phyloP scores from a whole-genome alignment of 2,113 vertebrate species.

The Eira barbara region DNA sequence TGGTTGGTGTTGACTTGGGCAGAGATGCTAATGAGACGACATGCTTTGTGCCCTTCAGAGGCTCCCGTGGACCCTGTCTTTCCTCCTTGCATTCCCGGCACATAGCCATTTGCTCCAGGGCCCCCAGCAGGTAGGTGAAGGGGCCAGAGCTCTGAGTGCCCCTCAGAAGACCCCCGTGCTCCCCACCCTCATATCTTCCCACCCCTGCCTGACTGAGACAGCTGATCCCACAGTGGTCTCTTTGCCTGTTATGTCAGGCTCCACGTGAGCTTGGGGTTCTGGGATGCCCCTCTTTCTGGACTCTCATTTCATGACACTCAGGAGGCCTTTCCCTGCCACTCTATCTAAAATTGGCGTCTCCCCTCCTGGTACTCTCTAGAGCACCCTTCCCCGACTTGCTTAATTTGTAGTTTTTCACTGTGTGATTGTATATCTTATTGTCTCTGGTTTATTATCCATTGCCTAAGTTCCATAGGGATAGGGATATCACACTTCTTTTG shows the following conservation, averaged over 20 bases:
- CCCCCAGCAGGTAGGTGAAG: no score
- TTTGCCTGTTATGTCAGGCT: neutral
- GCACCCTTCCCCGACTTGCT: neutral
- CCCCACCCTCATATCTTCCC: no score
- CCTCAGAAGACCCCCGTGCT: rapidly evolving
- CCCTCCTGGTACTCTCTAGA: no score
- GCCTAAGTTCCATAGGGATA: neutral
- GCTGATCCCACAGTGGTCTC: neutral
- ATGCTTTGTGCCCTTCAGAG: neutral
- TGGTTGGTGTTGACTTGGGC: neutral
- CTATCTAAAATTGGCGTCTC: neutral
- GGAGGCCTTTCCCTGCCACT: neutral
- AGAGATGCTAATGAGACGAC: rapidly evolving
- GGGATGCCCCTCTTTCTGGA: neutral
- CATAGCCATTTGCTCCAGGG: rapidly evolving
- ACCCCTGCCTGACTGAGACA: neutral
- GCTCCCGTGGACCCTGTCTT: neutral
- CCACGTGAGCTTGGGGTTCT: neutral
- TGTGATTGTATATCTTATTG: no score
- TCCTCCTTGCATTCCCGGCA: no score
- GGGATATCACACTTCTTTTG: neutral
- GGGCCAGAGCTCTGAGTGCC: neutral
- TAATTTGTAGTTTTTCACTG: neutral
- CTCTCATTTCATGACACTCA: neutral
- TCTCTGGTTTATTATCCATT: neutral